Base-by-base conservation (phyloP, 2,888 invertebrate species). In the Scaptomyza flava region DNA sequence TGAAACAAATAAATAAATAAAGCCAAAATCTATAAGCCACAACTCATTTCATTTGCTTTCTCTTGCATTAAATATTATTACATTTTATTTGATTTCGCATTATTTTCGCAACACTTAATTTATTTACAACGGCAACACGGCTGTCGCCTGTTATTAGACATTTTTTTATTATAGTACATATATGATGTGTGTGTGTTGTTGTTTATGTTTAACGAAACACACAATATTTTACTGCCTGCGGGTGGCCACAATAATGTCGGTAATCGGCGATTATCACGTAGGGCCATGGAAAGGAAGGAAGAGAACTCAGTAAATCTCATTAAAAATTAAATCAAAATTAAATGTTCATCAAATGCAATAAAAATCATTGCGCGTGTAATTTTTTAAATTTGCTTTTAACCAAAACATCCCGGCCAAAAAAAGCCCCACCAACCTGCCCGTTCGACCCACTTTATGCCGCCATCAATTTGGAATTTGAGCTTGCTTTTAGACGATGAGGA, bases 301-400 rank as follows among this genome's bases (percentile, higher is more conserved):
- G 69, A 68, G 70, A 53, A 41, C 33, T 47, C 63, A 63, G 72
- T 62, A 77, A 77, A 72, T 77, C 79, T 85, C 80, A 85, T 80
- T 81, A 79, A 81, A 85, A 81, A 85, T 85, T 79, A 85, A 85
- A 81, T 81, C 83, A 79, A 85, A 81, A 81, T 81, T 72, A 85
- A 85, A 82, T 81, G 80, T 68, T 82, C 77, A 76, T 82, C 82
- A 81, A 85, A 76, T 85, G 73, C 77, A 81, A 82, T 82, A 85
- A 85, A 85, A 85, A 62, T 75, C 79, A 77, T 68, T 57, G 72
- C 52, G 72, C 76, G 61, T 75, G 54, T 60, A 57, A 82, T 67
- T 77, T 74, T 68, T 30, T 47, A 59, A 68, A 68, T 68, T 67
- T 67, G 58, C 46, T 68, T 47, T 50, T 38, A 59, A 20, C 58